Evolutionary conservation across 53 echinoderm and acorn worm genomes (phyloP), one percentile per base, ranked within the genome.

Genomic region (Henricia sp.): DNA sequence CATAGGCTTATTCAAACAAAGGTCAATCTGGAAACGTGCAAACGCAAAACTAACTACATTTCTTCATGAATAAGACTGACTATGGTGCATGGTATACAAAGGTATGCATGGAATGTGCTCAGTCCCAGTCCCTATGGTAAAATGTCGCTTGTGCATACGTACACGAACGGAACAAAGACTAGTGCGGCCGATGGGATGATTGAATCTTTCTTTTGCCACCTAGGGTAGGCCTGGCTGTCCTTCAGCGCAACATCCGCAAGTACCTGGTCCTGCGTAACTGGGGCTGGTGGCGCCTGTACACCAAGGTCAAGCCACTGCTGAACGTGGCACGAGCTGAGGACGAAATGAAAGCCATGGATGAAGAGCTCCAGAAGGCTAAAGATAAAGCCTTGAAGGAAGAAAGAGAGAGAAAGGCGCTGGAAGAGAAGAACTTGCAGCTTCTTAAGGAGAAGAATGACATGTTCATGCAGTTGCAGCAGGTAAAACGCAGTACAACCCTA

Each of bases 201-300:
- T n/a, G n/a, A n/a, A n/a, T n/a, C 36, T 8, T 12, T 28, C 21
- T 17, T 38, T 39, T 54, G 20, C 55, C 13, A 28, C 37, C 4
- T 24, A 80, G 94, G 72, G 78, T 99, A 19, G 99, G 99, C 72
- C 88, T 94, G n/a, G 90, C 82, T 41, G 90, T 94, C 44, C 66
- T 99, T 37, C 99, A 99, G 91, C 92, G 99, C 83, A 99, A 99
- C 89, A 89, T 99, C 73, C 94, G 94, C 77, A 99, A 99, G 86
- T 99, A 99, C 92, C 82, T 99, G 54, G 44, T 99, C 28, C 90
- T 99, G 37, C 88, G 99, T 53, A 99, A 95, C 87, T 99, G 99
- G 99, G 88, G 82, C 21, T 99, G 99, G 99, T 99, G 99, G 99
- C 88, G 99, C 72, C 95, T 99, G 58, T 99, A 99, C 94, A 99